Evolutionary conservation across 2,113 vertebrate species (phyloP), one percentile per base, ranked within the genome.

Genomic region (Boulengeromyrus knoepffleri): DNA sequence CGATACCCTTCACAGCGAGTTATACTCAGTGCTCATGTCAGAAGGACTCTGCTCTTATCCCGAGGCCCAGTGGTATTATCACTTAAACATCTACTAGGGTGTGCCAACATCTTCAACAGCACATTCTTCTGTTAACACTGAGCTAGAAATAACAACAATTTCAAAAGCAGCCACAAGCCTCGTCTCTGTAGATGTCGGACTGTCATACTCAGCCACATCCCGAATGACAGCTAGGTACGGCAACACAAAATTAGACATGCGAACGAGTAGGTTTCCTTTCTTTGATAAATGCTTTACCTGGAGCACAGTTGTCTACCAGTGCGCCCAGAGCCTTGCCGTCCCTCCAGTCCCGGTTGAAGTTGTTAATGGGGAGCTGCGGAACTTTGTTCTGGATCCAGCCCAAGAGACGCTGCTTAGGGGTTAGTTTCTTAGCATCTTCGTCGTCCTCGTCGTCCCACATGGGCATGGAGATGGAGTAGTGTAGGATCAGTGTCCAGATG

Each of bases 401-500:
- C 42, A 99, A 93, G 58, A 99, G 95, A 3, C 98, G 96, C 93
- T 99, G 98, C 93, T 99, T 99, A 42, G 98, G 98, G 0, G 98
- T 98, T 94, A 98, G 96, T 90, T 97, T 98, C 90, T 97, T 97
- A 5, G 95, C 94, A 0, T 98, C 98, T 36, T 99, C 98, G 0
- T 99, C 98, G 0, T 99, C 98, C 92, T 99, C 98, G 0, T 99
- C 98, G 0, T 99, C 98, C 98, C 98, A 99, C 97, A 99, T 97
- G 66, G 98, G 98, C 98, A 99, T 99, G 47, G 98, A 99, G 94
- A 99, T 99, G 93, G 98, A 99, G 89, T 99, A 99, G 94, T 99
- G 98, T 12, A 99, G 96, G 94, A 99, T 99, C 90, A 99, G 96
- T 0, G 98, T 99, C 98, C 98, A 99, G 93, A 99, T 97, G 56